Conservation (phyloP, 2,113 vertebrate genomes). For the Zosterops hypoxanthus region DNA sequence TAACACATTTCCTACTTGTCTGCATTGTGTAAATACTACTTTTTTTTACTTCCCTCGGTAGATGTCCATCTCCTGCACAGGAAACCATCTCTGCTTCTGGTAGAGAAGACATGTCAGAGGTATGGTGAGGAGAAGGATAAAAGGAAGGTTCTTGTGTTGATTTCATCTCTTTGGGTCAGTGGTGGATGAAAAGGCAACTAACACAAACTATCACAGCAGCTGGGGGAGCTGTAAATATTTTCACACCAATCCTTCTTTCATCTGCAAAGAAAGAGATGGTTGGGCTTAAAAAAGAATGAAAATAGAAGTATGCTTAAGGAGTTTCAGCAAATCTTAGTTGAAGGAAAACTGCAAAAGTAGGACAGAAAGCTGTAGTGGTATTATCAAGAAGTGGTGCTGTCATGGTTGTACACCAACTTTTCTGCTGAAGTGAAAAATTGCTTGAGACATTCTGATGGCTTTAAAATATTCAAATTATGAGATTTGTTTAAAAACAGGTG, state of each 20-base stretch:
- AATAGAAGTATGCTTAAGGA: not conserved
- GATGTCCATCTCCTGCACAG: not conserved
- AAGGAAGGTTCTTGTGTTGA: not conserved
- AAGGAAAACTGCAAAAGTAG: constrained; percentile 17
- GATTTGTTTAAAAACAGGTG: not conserved
- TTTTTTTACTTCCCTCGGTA: not conserved
- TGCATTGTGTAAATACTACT: not conserved
- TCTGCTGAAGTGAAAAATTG: not conserved
- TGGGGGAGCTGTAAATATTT: not conserved
- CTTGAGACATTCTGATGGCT: not conserved
- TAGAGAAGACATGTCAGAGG: not conserved
- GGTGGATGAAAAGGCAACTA: not conserved
- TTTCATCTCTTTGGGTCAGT: not conserved
- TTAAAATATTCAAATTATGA: not conserved
- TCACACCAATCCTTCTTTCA: not conserved
- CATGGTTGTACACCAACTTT: not conserved
- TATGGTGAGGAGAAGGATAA: not conserved
- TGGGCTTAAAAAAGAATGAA: not conserved
- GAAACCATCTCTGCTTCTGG: not conserved
- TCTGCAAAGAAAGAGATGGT: not conserved
- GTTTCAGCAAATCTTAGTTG: not conserved
- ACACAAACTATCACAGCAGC: not conserved
- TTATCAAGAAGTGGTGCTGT: not conserved
- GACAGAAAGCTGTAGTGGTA: not conserved
- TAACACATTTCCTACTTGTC: not conserved